Evolutionary conservation across 2,888 invertebrate genomes (phyloP).

Genomic region (Dynastes maya): DNA sequence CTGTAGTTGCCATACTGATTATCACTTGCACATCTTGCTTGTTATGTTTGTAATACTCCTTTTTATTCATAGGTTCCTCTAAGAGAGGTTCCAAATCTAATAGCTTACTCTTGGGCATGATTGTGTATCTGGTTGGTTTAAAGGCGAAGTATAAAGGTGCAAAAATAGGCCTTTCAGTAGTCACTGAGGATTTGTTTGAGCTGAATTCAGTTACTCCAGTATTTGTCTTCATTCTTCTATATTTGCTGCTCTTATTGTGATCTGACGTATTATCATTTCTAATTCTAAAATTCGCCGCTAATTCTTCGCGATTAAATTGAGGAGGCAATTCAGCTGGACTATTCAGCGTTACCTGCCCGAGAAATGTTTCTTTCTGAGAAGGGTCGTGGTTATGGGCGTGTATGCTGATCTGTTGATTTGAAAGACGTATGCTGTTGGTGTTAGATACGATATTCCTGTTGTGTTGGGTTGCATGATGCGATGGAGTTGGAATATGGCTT

Average conservation of each 20-base stretch:
- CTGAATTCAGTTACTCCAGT: too few relatives aligned
- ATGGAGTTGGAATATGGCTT: too few relatives aligned
- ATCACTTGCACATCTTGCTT: conserved; percentile 51
- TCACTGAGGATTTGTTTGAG: not conserved
- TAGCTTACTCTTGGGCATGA: conserved; percentile 19
- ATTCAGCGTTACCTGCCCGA: conserved; percentile 77
- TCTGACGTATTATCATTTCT: too few relatives aligned
- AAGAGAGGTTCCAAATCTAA: conserved; percentile 48
- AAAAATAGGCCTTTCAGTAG: not conserved
- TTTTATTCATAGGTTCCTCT: conserved; percentile 49
- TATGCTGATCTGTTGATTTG: conserved; percentile 72
- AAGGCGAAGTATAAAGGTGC: conserved; percentile 7
- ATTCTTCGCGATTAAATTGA: conserved; percentile 47
- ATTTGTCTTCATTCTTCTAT: too few relatives aligned
- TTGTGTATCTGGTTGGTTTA: conserved; percentile 17
- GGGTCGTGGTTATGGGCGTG: conserved; percentile 75
- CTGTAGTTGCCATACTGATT: conserved; percentile 25
- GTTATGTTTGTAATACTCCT: conserved; percentile 47
- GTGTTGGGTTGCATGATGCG: too few relatives aligned
- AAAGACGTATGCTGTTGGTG: conserved; percentile 59
- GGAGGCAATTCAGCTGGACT: conserved; percentile 73
- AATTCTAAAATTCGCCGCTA: not conserved
- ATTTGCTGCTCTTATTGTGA: too few relatives aligned
- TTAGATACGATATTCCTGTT: not conserved
- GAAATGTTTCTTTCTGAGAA: conserved; percentile 76